Evolutionary conservation across 2,113 vertebrate genomes (phyloP).

Genomic region (Blennius ocellaris): DNA sequence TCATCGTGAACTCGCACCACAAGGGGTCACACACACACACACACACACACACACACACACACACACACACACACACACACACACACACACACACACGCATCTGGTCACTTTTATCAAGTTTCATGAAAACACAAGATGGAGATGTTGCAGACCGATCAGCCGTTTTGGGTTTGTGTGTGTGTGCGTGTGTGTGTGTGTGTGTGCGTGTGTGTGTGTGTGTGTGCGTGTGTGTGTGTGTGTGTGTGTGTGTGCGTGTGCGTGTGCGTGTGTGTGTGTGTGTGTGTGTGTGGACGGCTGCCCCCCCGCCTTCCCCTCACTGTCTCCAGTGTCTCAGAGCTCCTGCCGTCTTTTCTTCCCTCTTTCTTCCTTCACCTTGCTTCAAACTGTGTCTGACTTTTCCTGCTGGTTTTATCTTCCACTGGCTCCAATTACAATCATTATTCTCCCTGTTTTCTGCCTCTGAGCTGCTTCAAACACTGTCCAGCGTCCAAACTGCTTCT

Average conservation of each 20-base stretch:
- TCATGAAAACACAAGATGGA: constrained; percentile 24
- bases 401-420: too few relatives aligned
- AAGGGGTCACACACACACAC: constrained; percentile 38
- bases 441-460: too few relatives aligned
- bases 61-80: not conserved
- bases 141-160: constrained; percentile 60
- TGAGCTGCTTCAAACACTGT: too few relatives aligned
- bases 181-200: not conserved
- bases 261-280: constrained; percentile 48
- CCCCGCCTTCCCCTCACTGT: constrained; percentile 61
- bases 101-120: too few relatives aligned
- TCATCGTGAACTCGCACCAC: constrained; percentile 4
- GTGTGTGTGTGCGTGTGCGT: too few relatives aligned
- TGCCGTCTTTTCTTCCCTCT: constrained; percentile 73
- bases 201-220: too few relatives aligned
- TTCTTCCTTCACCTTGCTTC: constrained; percentile 91
- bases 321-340: constrained; percentile 71
- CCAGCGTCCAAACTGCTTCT: too few relatives aligned
- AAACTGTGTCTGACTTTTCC: constrained; percentile 78
- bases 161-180: constrained; percentile 58
- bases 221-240: too few relatives aligned
- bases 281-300: constrained; percentile 69
- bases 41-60: constrained; percentile 59
- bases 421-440: too few relatives aligned
- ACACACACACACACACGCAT: too few relatives aligned